Evolutionary conservation across 2,113 vertebrate species (phyloP), one percentile per base, ranked within the genome.

Genomic region (Chionomys nivalis): DNA sequence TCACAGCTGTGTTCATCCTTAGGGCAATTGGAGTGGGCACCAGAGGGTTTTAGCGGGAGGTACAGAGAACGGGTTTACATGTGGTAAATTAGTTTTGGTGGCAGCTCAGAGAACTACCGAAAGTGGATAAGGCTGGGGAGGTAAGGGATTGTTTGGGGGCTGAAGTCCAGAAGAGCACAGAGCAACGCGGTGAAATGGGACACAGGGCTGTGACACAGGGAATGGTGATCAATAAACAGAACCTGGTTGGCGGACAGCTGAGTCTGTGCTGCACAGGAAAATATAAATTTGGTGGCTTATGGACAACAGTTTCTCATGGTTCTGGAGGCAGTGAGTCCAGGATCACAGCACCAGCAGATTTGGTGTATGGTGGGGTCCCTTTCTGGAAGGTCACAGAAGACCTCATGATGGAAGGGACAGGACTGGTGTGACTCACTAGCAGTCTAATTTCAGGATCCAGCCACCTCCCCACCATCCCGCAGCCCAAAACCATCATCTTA

Each of bases 161-260:
- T 47, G 17, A 70, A 31, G 55, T 11, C 52, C 24, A n/a, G 12
- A 23, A 61, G 55, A 49, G 28, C 19, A 55, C 5, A 2, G 36
- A 11, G 5, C 17, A 52, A 23, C 31, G 3, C 0, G 47, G 31
- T 10, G 14, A 17, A 24, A 55, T 2, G 0, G 6, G 58, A 16
- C 13, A 0, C 13, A 47, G 24, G 21, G 1, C 3, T 6, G 12
- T 11, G 82, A 52, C 55, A 77, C 82, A 19, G 4, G 10, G 49
- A 91, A 23, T 55, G 33, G 78, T 0, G 3, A 17, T 63, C 39
- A 75, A 12, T 44, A 31, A 24, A 39, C 5, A 9, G 11, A 61
- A 55, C 4, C 65, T 82, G 39, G 31, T 1, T 21, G 28, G 17
- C 3, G 23, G 21, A 36, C 17, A 3, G 49, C 36, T 73, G 55